Conservation (phyloP, 2,888 invertebrate genomes). For the Acanthosepion pharaonis region DNA sequence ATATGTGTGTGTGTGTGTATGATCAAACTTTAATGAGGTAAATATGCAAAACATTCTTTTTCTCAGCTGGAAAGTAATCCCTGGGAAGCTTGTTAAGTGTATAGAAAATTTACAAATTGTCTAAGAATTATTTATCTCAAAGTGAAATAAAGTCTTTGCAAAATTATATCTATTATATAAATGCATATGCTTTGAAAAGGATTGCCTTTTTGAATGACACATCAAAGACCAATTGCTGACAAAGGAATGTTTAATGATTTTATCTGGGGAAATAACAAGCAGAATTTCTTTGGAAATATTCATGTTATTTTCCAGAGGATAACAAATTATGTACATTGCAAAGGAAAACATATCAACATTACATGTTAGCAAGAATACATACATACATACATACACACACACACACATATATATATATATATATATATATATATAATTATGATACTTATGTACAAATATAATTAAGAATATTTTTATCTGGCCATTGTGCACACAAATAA, state of each 20-base stretch:
- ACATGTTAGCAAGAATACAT: too few relatives aligned
- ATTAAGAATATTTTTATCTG: not conserved
- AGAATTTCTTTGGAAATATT: not conserved
- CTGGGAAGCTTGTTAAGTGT: not conserved
- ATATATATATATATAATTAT: not conserved
- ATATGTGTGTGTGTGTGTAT: not conserved
- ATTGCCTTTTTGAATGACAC: not conserved
- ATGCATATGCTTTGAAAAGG: not conserved
- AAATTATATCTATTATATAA: slow-evolving; percentile 8
- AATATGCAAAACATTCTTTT: not conserved
- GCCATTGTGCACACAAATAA: not conserved
- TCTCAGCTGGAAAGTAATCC: not conserved
- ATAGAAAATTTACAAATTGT: not conserved
- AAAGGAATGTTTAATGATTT: not conserved
- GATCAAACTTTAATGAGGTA: too few relatives aligned
- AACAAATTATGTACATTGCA: slow-evolving; percentile 9
- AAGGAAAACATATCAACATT: not conserved
- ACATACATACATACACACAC: too few relatives aligned
- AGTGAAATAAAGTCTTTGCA: not conserved
- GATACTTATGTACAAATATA: not conserved
- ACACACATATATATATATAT: too few relatives aligned
- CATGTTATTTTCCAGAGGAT: not conserved
- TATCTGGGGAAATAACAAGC: slow-evolving; percentile 1
- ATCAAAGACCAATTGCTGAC: not conserved
- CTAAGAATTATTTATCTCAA: not conserved